Evolutionary conservation across 1,140 invertebrate species (phyloP), one percentile per base, ranked within the genome.

Genomic region (Macrocentrus cingulum): DNA sequence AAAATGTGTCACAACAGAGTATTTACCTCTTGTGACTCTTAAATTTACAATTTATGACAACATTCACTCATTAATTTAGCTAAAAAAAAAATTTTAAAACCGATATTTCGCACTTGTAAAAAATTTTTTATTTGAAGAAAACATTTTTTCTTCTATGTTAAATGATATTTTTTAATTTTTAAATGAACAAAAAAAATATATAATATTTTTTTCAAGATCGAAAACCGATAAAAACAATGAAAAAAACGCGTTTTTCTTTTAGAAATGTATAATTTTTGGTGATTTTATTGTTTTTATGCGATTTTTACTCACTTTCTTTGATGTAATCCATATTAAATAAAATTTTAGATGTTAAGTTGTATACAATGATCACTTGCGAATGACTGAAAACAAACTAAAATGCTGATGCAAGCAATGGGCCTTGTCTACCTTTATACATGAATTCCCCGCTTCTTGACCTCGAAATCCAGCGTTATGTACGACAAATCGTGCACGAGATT

Each of bases 231-330:
- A n/a, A n/a, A n/a, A n/a, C n/a, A n/a, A 34, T 7, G 29, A 34
- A 34, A 11, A 34, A 11, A 34, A 34, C 11, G 29, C 6, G 6
- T 11, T 7, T 11, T 34, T 34, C 29, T 7, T 34, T 34, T 11
- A 34, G 29, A n/a, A n/a, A 7, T 34, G 29, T 7, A 34, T 6
- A 34, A 34, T 34, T 34, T 34, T 34, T 34, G 29, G 6, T 34
- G n/a, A n/a, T 5, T 29, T 29, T 29, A 29, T 5, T 29, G 4
- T 29, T 29, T 29, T 29, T 29, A 29, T 29, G 9, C 4, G 9
- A 15, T 39, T 46, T 8, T 3, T 54, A 54, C 51, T 54, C 51
- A 54, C 51, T 54, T 23, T 54, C 51, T 22, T 25, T 23, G 6
- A 54, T 54, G 18, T 25, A 25, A 25, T 54, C 51, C 51, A 54